Evolutionary conservation across 2,888 invertebrate species (phyloP), one percentile per base, ranked within the genome.

Genomic region (Schrankia costaestrigalis): DNA sequence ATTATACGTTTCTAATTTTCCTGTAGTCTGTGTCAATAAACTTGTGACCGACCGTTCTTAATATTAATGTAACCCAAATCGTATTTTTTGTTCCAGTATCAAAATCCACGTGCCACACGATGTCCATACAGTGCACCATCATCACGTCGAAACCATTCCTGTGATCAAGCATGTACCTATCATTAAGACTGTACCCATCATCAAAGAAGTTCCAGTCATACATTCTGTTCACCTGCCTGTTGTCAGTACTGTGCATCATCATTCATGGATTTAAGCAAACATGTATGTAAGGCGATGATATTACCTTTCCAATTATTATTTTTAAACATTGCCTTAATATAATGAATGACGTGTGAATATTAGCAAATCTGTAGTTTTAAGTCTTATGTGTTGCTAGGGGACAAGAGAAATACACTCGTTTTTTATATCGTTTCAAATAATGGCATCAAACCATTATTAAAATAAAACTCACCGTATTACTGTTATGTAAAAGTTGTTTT

Each of bases 91-190:
- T 78, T 74, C 0, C 83, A 94, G 94, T 76, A 89, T 93, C 49
- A 88, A 90, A 34, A 91, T 95, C 61, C 94, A 94, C 76, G 92
- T 95, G 36, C 95, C 95, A 18, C 91, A 94, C 74, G 91, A 94
- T 54, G 90, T 94, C 28, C 94, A 94, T 66, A 93, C 93, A 5
- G 88, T 94, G 12, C 94, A 94, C 70, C 95, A 95, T 69, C 94
- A 94, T 67, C 94, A 95, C 72, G 91, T 93, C 42, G 90, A 93
- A 71, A 92, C 92, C 70, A 74, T 92, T 10, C 92, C 91, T 12
- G 72, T 90, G 21, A 70, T 76, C 59, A 88, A 89, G 41, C 73
- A 86, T 38, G 88, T 91, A 17, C 90, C 90, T 0, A 78, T 90
- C 41, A 73, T 89, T 43, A 90, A 90, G 47, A 90, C 91, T 28